Percentiles rank a stretch among this genome's conserved stretches.
phyloP scores from a whole-genome alignment of 2,113 vertebrate species.

The Syngnathus scovelli region DNA sequence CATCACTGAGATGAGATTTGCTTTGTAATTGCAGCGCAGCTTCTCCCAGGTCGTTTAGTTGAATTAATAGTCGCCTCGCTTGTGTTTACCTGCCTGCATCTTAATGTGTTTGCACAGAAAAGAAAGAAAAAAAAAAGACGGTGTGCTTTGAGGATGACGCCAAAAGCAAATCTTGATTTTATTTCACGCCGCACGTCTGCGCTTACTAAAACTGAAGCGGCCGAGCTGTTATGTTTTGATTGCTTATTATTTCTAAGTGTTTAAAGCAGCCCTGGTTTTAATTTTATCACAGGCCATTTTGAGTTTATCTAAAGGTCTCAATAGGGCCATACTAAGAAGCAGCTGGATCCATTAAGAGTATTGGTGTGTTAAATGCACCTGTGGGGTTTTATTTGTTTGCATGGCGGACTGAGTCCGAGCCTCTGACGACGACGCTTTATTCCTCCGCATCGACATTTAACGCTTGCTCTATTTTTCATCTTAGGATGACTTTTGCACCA shows the following conservation, averaged over 20 bases:
- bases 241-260: constrained; percentile 18
- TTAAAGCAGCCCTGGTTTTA: not conserved
- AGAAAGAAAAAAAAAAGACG: constrained; percentile 16
- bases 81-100: constrained; percentile 33
- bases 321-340: not conserved
- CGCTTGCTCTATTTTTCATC: not conserved
- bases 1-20: constrained; percentile 26
- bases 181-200: constrained; percentile 29
- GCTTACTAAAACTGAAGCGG: not conserved
- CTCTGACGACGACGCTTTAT: not conserved
- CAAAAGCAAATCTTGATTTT: constrained; percentile 25
- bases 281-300: not conserved
- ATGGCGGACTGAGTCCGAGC: not conserved
- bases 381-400: not conserved
- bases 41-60: constrained; percentile 34
- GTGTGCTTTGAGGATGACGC: constrained; percentile 9
- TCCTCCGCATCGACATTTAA: not conserved
- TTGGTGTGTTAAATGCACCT: not conserved
- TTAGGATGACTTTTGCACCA: not conserved
- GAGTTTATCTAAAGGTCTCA: not conserved
- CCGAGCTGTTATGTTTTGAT: constrained; percentile 20
- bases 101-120: constrained; percentile 16
- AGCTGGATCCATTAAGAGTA: not conserved
- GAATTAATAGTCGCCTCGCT: constrained; percentile 24
- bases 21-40: constrained; percentile 35